A percentile compares a stretch with the other conserved stretches of the same genome.
Conservation (phyloP, 2,888 invertebrate species). For the Nephrotoma flavescens region DNA sequence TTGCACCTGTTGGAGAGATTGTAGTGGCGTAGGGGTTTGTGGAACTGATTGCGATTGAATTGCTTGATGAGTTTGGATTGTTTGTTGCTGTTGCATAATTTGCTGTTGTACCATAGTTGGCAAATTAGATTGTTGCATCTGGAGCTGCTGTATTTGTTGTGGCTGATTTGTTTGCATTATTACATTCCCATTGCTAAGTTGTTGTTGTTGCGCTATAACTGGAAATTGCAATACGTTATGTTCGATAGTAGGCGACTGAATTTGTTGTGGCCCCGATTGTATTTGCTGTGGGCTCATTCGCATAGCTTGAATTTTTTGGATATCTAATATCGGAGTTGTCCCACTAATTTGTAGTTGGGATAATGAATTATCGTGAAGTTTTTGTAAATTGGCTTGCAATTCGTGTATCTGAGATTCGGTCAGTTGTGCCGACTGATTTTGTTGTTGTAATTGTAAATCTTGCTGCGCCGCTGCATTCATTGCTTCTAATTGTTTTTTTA, state of each 20-base stretch:
- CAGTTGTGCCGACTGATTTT: slow-evolving; percentile 19
- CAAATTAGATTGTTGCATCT: slow-evolving; percentile 15
- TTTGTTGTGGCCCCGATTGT: background rate
- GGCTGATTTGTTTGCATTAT: slow-evolving; percentile 26
- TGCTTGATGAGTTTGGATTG: slow-evolving; percentile 21
- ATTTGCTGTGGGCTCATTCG: background rate
- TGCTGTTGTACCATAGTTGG: slow-evolving; percentile 16
- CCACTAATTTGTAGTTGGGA: background rate
- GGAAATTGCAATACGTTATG: background rate
- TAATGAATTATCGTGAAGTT: background rate
- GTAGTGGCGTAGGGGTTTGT: slow-evolving; percentile 23
- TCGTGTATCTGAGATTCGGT: slow-evolving; percentile 22
- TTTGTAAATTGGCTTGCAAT: slow-evolving; percentile 11
- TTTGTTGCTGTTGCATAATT: slow-evolving; percentile 17
- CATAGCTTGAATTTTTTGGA: background rate
- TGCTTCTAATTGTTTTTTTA: slow-evolving; percentile 27
- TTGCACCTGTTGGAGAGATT: slow-evolving; percentile 10
- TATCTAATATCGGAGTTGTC: background rate
- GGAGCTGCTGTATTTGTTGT: slow-evolving; percentile 36
- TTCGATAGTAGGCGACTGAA: background rate
- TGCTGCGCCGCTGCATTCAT: slow-evolving; percentile 27
- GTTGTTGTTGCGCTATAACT: background rate
- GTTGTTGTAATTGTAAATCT: slow-evolving; percentile 22
- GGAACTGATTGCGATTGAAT: slow-evolving; percentile 24
- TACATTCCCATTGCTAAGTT: background rate